These are phyloP conservation scores for Oscheius myriophilus DNA, from an alignment of 2,888 invertebrate species.

Conservation along the genomic window DNA sequence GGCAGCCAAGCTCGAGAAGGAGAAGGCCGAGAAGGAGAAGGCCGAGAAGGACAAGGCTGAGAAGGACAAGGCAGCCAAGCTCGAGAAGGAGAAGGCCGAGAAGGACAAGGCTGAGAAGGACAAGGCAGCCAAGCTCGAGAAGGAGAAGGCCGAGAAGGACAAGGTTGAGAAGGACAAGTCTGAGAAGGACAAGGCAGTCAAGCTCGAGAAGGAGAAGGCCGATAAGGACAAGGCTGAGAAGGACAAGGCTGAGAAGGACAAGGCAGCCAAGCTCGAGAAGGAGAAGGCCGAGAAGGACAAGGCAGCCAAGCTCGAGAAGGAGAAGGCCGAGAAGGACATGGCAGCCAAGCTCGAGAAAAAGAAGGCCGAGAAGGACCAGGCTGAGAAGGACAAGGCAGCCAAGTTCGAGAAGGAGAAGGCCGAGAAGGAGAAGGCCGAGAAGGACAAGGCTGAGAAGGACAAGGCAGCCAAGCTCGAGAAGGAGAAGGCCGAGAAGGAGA, in stretches of 20 bases:
- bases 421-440: slow-evolving; percentile 21
- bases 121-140: slow-evolving; percentile 14
- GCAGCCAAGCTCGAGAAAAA: slow-evolving; percentile 17
- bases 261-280: slow-evolving; percentile 10
- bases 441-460: slow-evolving; percentile 15
- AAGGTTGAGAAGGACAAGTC: slow-evolving; percentile 26
- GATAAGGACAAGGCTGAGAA: slow-evolving; percentile 17
- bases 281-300: slow-evolving; percentile 12
- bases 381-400: slow-evolving; percentile 12
- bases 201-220: slow-evolving; percentile 30
- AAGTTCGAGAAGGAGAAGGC: slow-evolving; percentile 17
- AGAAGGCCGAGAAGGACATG: slow-evolving; percentile 14
- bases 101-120: slow-evolving; percentile 31
- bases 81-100: slow-evolving; percentile 30
- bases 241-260: slow-evolving; percentile 1
- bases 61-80: slow-evolving; percentile 31
- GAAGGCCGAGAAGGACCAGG: slow-evolving; percentile 19
- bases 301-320: background rate
- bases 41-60: slow-evolving; percentile 28
- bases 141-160: slow-evolving; percentile 30
- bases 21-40: slow-evolving; percentile 30
- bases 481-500: slow-evolving; percentile 21
- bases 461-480: slow-evolving; percentile 6
- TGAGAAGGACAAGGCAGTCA: slow-evolving; percentile 13
- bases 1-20: background rate